Evolutionary conservation across 2,797 vertebrate species (phyloP).

Genomic region (Salarias fasciatus): DNA sequence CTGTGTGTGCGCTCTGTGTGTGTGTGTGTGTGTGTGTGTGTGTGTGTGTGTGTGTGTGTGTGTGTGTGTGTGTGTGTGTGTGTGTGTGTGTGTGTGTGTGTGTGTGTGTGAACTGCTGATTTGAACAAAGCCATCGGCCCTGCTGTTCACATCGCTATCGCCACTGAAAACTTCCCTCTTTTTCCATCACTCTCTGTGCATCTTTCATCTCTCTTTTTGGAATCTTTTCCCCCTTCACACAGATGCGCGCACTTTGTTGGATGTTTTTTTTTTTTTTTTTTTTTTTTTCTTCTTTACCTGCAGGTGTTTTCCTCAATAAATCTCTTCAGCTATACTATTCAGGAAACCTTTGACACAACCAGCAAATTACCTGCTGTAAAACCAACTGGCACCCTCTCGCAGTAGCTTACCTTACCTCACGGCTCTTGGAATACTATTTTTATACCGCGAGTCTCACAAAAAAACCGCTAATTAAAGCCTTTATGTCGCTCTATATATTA

Average conservation of each 20-base stretch:
- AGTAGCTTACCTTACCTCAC: conserved; percentile 47
- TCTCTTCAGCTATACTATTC: conserved; percentile 72
- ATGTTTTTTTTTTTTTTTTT: conserved; percentile 44
- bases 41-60: conserved; percentile 13
- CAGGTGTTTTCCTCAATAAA: conserved; percentile 72
- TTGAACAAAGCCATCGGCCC: conserved; percentile 27
- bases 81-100: conserved; percentile 12
- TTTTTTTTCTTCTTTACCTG: conserved; percentile 29
- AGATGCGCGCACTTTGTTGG: conserved; percentile 6
- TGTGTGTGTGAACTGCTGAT: conserved; percentile 5
- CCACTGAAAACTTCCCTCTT: conserved; percentile 23
- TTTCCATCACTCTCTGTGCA: conserved; percentile 4
- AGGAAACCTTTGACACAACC: conserved; percentile 82
- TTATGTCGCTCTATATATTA: conserved; percentile 75
- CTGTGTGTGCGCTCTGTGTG: conserved; percentile 1
- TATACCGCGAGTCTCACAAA: conserved; percentile 58
- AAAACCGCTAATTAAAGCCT: conserved; percentile 74
- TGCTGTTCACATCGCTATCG: conserved; percentile 19
- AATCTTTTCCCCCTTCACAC: too few species aligned
- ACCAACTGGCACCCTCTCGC: conserved; percentile 70
- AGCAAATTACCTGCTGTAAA: conserved; percentile 84
- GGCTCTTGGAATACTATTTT: conserved; percentile 63
- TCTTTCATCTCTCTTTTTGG: too few species aligned
- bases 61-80: conserved; percentile 1
- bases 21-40: conserved; percentile 15